Conservation (phyloP, 2,113 vertebrate genomes). For the Spheniscus mendiculus region DNA sequence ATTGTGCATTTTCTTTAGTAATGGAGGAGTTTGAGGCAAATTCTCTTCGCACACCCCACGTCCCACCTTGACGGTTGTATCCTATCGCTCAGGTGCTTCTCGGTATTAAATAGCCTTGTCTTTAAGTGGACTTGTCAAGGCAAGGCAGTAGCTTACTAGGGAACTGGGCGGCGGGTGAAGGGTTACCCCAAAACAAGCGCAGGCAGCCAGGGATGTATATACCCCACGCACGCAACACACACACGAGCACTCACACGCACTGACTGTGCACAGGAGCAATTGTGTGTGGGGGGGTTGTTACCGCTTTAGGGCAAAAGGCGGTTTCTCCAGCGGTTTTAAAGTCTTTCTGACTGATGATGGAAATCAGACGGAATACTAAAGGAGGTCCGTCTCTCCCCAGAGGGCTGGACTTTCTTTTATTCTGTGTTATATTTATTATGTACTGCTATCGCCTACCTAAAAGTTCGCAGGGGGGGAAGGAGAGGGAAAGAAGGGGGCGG, state of each 20-base stretch:
- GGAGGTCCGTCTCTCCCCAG: neutral
- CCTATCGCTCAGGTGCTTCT: neutral
- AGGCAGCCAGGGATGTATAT: neutral
- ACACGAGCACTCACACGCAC: too few species aligned
- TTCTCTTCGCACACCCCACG: neutral
- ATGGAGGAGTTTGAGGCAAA: neutral
- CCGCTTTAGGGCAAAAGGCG: neutral
- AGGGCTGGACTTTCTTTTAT: conserved; percentile 17
- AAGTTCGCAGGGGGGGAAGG: neutral
- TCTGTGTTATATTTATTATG: neutral
- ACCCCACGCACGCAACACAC: too few species aligned
- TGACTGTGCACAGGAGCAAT: neutral
- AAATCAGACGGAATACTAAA: conserved; percentile 16
- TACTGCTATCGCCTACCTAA: neutral
- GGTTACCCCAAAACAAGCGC: neutral
- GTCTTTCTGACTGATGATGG: neutral
- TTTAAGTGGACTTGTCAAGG: conserved; percentile 38
- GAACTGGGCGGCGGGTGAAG: neutral
- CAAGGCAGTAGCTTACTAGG: conserved; percentile 4
- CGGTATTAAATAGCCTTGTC: neutral
- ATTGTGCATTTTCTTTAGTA: neutral
- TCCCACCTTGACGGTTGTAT: neutral
- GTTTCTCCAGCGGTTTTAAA: conserved; percentile 27
- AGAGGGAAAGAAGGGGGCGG: neutral
- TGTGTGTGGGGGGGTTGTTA: neutral